Base-by-base conservation (phyloP, 2,888 invertebrate species). In the Drosophila percnosoma region DNA sequence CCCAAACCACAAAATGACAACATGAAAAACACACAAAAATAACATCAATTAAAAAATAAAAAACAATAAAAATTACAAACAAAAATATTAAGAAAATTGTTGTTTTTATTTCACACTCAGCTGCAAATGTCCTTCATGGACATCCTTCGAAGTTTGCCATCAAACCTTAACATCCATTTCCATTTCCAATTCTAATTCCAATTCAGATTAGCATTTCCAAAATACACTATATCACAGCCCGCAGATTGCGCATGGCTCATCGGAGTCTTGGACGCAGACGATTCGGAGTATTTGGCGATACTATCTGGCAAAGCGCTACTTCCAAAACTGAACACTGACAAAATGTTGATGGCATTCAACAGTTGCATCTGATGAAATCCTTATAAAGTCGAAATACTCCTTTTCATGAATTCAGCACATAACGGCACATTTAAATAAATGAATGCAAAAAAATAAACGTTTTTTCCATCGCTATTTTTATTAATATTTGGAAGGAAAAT, bases 21-120 rank as follows among this genome's bases (percentile, higher is more conserved):
- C 86, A 77, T 61, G 68, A 75, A 42, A 24, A 29, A 4, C 29
- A 75, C 71, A 85, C 69, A 71, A 82, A 72, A 75, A 68, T 38
- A 73, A 71, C 68, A 83, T 90, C 83, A 83, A 83, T 80, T 85
- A 77, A 77, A 67, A 89, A 84, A 83, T 89, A 81, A 77, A 67
- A 89, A 84, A 90, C 72, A 84, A 84, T 90, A 84, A 90, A 90
- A 90, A 90, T 90, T 84, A 87, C 83, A 77, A 88, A 84, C 73
- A 84, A 84, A 89, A 74, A 79, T 62, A 78, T 54, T 49, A 61
- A 65, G 49, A 36, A 53, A 6, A n/a, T 42, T 33, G 27, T 42
- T 55, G 21, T 60, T 73, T 31, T 15, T 15, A 31, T 45, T 21
- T 45, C 0, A 4, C 21, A 8, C 7, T 15, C 42, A 42, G 11